phyloP scores from a whole-genome alignment of 2,113 vertebrate species.

The Tragelaphus strepsiceros region DNA sequence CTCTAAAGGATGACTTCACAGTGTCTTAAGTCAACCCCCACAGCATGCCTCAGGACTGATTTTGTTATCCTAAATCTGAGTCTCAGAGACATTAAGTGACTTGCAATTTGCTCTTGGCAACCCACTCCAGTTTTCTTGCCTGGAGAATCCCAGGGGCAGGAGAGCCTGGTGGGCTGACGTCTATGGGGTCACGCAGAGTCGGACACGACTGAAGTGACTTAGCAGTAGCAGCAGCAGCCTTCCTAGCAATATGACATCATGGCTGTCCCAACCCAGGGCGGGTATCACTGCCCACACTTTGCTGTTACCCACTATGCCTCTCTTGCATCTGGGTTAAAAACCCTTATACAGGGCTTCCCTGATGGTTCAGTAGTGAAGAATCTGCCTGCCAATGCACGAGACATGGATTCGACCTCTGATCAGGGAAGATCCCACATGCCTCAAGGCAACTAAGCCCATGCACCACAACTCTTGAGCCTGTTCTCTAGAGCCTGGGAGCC shows the following conservation, averaged over 20 bases:
- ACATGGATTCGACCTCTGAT: neutral
- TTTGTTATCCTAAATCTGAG: neutral
- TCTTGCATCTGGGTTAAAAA: neutral
- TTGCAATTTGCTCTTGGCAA: neutral
- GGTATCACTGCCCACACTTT: neutral
- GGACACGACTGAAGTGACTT: too few species aligned
- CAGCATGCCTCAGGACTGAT: neutral
- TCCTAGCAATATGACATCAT: neutral
- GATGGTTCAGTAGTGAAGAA: neutral
- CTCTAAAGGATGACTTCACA: neutral
- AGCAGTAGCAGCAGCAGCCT: too few species aligned
- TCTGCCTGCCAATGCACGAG: neutral
- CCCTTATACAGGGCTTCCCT: neutral
- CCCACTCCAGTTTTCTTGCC: too few species aligned
- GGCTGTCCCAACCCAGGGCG: neutral
- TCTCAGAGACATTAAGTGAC: neutral
- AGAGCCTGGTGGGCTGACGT: too few species aligned
- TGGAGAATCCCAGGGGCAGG: too few species aligned
- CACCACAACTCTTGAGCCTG: neutral
- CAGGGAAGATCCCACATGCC: neutral
- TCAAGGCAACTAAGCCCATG: neutral
- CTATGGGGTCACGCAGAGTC: too few species aligned
- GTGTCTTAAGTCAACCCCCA: neutral
- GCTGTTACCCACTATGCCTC: neutral
- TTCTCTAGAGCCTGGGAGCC: neutral